These are phyloP conservation scores for Pseudomugil gertrudae DNA, from an alignment of 2,797 vertebrate genomes.

Conservation along the genomic window DNA sequence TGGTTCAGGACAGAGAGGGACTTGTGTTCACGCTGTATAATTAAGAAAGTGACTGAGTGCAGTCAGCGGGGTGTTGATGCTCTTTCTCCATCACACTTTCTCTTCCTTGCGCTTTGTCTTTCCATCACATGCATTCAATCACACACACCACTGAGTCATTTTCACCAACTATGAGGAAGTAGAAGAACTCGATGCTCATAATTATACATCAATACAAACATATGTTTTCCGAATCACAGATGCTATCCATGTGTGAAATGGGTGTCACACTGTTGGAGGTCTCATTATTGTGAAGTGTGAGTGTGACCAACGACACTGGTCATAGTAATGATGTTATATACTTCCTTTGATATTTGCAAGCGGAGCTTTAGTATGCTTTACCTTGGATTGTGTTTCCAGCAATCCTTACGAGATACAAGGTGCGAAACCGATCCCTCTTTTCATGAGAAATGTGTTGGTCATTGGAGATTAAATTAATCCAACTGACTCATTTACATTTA, in stretches of 20 bases:
- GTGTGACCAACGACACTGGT: slow-evolving; percentile 49
- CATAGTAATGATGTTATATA: slow-evolving; percentile 37
- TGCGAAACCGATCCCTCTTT: slow-evolving; percentile 42
- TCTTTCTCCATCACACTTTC: slow-evolving; percentile 65
- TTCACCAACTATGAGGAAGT: slow-evolving; percentile 66
- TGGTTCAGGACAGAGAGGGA: slow-evolving; percentile 64
- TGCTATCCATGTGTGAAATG: slow-evolving; percentile 85
- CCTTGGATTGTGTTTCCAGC: slow-evolving; percentile 35
- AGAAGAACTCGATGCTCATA: slow-evolving; percentile 75
- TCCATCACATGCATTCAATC: slow-evolving; percentile 39
- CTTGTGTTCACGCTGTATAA: slow-evolving; percentile 83
- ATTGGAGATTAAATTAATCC: slow-evolving; percentile 15
- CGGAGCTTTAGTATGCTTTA: slow-evolving; percentile 15
- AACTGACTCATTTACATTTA: slow-evolving; percentile 8
- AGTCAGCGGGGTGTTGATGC: slow-evolving; percentile 73
- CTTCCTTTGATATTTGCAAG: slow-evolving; percentile 43
- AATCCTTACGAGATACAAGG: slow-evolving; percentile 12
- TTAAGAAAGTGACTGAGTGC: slow-evolving; percentile 77
- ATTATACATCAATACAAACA: slow-evolving; percentile 85
- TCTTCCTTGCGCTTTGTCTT: slow-evolving; percentile 52
- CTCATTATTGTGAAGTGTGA: slow-evolving; percentile 74
- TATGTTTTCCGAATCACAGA: slow-evolving; percentile 80
- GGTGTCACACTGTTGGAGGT: slow-evolving; percentile 75
- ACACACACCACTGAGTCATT: slow-evolving; percentile 63
- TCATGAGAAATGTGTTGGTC: slow-evolving; percentile 22